Evolutionary conservation across 2,797 vertebrate species (phyloP).

Genomic region (Gobionotothen gibberifrons): DNA sequence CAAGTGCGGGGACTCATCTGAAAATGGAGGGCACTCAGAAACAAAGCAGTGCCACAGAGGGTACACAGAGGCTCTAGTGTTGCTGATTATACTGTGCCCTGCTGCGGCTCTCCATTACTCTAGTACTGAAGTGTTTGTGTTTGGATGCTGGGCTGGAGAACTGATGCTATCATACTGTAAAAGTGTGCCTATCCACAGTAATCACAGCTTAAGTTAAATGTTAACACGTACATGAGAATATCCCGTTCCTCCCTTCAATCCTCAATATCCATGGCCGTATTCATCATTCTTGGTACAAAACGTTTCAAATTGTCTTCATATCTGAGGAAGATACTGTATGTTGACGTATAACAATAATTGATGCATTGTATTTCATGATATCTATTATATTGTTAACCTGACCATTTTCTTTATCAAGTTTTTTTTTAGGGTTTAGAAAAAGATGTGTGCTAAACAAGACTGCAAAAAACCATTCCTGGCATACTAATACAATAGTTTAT

Average conservation of each 20-base stretch:
- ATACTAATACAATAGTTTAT: background rate
- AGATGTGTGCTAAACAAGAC: too few species aligned
- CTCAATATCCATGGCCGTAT: background rate
- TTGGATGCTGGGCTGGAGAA: slow-evolving; percentile 58
- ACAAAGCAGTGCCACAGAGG: slow-evolving; percentile 70
- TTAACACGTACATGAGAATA: background rate
- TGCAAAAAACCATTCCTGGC: background rate
- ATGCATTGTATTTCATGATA: background rate
- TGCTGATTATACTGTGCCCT: slow-evolving; percentile 66
- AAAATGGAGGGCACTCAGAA: slow-evolving; percentile 73
- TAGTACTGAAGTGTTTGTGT: slow-evolving; percentile 72
- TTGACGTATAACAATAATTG: background rate
- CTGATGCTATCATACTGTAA: slow-evolving; percentile 53
- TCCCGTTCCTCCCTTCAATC: background rate
- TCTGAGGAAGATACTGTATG: background rate
- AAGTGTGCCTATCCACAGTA: slow-evolving; percentile 31
- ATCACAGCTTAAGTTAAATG: slow-evolving; percentile 32
- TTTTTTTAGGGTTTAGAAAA: too few species aligned
- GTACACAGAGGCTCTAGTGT: slow-evolving; percentile 64
- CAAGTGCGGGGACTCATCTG: slow-evolving; percentile 65
- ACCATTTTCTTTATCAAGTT: background rate
- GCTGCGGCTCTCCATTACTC: slow-evolving; percentile 69
- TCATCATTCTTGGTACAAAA: background rate
- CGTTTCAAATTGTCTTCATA: background rate
- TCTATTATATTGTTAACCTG: background rate